phyloP scores from a whole-genome alignment of 2,113 vertebrate species.

The Nerophis lumbriciformis region DNA sequence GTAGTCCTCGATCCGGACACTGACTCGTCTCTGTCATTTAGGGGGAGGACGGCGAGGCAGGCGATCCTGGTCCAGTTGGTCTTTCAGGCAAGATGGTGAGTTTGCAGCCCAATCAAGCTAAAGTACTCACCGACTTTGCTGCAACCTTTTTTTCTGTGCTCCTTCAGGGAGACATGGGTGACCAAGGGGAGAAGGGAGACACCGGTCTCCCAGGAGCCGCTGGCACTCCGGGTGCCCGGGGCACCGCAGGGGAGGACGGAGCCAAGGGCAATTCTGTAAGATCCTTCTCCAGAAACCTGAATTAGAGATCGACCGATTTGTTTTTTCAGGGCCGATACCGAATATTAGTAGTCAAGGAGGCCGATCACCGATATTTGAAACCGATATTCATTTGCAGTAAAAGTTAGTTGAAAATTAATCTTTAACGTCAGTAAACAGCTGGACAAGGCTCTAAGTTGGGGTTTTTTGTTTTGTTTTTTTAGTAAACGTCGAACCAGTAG shows the following conservation, averaged over 20 bases:
- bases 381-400: no score
- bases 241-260: slow-evolving; percentile 86
- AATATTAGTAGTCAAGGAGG: no score
- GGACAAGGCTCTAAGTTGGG: no score
- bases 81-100: slow-evolving; percentile 58
- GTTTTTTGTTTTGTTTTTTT: no score
- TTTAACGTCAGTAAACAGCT: no score
- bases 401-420: no score
- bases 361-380: no score
- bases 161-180: slow-evolving; percentile 78
- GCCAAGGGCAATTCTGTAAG: slow-evolving; percentile 91
- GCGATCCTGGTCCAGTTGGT: slow-evolving; percentile 68
- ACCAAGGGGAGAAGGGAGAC: slow-evolving; percentile 94
- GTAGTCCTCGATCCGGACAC: not conserved
- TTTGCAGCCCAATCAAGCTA: slow-evolving; percentile 4
- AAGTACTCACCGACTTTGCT: not conserved
- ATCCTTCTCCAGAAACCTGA: not conserved
- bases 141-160: not conserved
- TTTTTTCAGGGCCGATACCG: no score
- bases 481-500: no score
- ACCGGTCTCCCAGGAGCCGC: slow-evolving; percentile 83
- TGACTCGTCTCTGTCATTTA: slow-evolving; percentile 21
- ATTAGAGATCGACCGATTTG: no score
- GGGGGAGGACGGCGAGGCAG: slow-evolving; percentile 74
- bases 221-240: slow-evolving; percentile 88